Evolutionary conservation across 2,797 vertebrate genomes (phyloP).

Genomic region (Trematomus bernacchii): DNA sequence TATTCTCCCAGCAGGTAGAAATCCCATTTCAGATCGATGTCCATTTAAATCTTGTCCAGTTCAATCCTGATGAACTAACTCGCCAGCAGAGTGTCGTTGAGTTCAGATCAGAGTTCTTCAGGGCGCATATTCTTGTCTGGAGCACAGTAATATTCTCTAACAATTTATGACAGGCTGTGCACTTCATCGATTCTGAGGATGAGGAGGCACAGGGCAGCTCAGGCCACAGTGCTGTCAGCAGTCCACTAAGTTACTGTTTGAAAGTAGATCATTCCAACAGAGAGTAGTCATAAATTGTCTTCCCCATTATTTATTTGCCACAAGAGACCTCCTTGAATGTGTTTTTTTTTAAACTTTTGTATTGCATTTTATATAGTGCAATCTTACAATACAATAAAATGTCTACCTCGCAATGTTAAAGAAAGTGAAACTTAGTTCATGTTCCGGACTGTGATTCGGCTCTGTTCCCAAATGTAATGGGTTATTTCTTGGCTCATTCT

Average conservation of each 20-base stretch:
- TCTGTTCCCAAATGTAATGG: too few relatives aligned
- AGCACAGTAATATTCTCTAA: constrained; percentile 1
- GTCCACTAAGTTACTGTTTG: not conserved
- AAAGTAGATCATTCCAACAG: not conserved
- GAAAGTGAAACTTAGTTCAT: too few relatives aligned
- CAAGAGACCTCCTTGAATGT: not conserved
- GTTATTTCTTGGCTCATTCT: too few relatives aligned
- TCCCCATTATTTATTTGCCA: too few relatives aligned
- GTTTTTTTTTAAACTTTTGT: not conserved
- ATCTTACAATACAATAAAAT: too few relatives aligned
- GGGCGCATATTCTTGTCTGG: not conserved
- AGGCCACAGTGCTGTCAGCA: not conserved
- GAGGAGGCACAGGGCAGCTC: constrained; percentile 2
- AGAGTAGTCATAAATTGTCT: constrained; percentile 1
- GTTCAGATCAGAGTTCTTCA: not conserved
- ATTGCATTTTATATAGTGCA: too few relatives aligned
- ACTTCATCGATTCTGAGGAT: constrained; percentile 19
- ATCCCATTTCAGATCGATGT: not conserved
- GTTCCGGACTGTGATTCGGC: too few relatives aligned
- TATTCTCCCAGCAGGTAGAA: not conserved
- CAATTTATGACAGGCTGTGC: constrained; percentile 12
- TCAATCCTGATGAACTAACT: constrained; percentile 14
- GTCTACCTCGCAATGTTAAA: too few relatives aligned
- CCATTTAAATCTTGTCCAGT: constrained; percentile 8
- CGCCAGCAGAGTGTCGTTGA: not conserved